Conservation (phyloP, 2,113 vertebrate species). For the Indicator maculatus region DNA sequence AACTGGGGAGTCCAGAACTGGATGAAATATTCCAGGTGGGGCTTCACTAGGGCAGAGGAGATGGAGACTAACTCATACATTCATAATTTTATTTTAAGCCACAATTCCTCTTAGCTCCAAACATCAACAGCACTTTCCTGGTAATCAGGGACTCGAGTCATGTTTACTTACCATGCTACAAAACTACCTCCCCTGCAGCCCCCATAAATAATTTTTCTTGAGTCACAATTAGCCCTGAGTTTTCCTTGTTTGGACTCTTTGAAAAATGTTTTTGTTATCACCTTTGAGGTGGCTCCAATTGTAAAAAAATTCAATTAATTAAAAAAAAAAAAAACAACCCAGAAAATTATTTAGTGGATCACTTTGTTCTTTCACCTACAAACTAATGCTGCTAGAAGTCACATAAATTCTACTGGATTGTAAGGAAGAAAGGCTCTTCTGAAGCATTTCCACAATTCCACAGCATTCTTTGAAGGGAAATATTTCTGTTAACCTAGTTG, state of each 20-base stretch:
- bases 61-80: neutral
- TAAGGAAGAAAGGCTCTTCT: neutral
- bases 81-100: neutral
- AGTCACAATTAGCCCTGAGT: neutral
- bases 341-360: neutral
- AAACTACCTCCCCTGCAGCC: neutral
- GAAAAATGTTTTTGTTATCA: neutral
- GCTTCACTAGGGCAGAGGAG: no score
- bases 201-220: neutral
- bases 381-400: neutral
- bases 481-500: neutral
- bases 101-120: neutral
- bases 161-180: neutral
- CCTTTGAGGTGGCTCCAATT: neutral
- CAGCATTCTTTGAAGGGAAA: neutral
- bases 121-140: neutral
- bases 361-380: neutral
- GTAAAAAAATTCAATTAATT: neutral
- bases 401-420: neutral
- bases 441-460: neutral
- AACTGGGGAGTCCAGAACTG: no score
- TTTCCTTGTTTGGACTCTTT: neutral
- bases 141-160: rapidly evolving
- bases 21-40: no score
- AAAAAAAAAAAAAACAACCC: neutral